Evolutionary conservation across 1,140 invertebrate species (phyloP).

Genomic region (Rhizoglyphus robini): DNA sequence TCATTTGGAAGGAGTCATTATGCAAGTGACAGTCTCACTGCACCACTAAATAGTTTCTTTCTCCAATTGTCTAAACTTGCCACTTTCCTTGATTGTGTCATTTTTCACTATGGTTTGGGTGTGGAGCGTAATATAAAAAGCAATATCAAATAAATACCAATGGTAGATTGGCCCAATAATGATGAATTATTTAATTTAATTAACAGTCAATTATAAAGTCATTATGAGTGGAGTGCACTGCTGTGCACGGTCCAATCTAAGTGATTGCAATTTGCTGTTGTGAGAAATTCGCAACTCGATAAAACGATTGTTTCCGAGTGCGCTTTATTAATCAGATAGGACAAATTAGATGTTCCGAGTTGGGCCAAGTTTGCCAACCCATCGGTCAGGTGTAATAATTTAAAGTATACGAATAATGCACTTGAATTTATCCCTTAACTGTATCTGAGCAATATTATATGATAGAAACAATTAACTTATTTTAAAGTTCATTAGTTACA

Average conservation of each 20-base stretch:
- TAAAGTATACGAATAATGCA: background rate
- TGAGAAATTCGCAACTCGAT: background rate
- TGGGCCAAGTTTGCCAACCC: background rate
- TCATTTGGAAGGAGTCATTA: too few species aligned
- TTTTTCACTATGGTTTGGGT: too few species aligned
- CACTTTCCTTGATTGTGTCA: background rate
- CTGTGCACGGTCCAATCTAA: background rate
- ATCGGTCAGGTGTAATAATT: background rate
- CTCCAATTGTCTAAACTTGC: too few species aligned
- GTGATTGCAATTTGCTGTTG: background rate
- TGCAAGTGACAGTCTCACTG: too few species aligned
- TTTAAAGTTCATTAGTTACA: constrained; percentile 8
- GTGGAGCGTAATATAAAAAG: background rate
- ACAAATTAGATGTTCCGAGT: background rate
- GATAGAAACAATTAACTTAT: background rate
- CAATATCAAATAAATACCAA: constrained; percentile 1
- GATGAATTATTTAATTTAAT: background rate
- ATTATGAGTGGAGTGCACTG: background rate
- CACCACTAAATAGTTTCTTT: background rate
- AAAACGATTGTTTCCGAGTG: background rate
- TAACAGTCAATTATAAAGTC: constrained; percentile 10
- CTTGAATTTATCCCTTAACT: background rate
- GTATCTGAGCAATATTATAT: too few species aligned
- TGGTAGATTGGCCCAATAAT: constrained; percentile 4
- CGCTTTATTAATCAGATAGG: background rate